Conservation (phyloP, 35 echinoderm and acorn worm species). For the Stichopus chloronotus region DNA sequence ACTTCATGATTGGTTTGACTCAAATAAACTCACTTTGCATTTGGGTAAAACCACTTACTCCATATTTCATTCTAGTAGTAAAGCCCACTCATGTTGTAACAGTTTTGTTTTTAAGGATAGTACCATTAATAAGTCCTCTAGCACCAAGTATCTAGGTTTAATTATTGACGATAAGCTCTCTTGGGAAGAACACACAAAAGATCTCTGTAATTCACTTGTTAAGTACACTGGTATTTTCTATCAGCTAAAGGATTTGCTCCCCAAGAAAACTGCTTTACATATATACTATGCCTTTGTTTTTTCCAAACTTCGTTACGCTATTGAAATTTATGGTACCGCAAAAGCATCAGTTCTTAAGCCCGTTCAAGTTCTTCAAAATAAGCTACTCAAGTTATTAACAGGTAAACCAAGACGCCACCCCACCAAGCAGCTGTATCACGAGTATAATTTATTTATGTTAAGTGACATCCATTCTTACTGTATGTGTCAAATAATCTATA, state of each 20-base stretch:
- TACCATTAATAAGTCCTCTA: conserved; percentile 28
- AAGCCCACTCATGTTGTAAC: not conserved
- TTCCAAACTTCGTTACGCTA: conserved; percentile 28
- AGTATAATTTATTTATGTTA: conserved; percentile 6
- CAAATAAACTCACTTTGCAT: not conserved
- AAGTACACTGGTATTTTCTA: conserved; percentile 31
- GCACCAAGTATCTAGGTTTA: conserved; percentile 8
- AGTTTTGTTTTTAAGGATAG: conserved; percentile 28
- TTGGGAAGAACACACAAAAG: conserved; percentile 35
- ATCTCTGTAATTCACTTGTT: conserved; percentile 34
- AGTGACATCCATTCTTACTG: conserved; percentile 20
- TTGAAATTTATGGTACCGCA: conserved; percentile 37
- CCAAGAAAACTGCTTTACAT: conserved; percentile 28
- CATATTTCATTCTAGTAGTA: conserved; percentile 1
- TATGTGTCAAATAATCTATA: conserved; percentile 15
- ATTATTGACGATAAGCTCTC: conserved; percentile 14
- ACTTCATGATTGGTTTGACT: not conserved
- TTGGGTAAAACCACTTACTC: not conserved
- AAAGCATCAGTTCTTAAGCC: conserved; percentile 22
- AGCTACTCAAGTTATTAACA: conserved; percentile 26
- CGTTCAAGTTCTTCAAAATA: conserved; percentile 42
- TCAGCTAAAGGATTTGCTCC: conserved; percentile 26
- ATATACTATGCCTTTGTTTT: conserved; percentile 37
- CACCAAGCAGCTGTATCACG: conserved; percentile 24
- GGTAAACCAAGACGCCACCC: conserved; percentile 9